A percentile compares a stretch with the other conserved stretches of the same genome.
Evolutionary conservation across 2,113 vertebrate genomes (phyloP).

Genomic region (Ivindomyrus marchei): DNA sequence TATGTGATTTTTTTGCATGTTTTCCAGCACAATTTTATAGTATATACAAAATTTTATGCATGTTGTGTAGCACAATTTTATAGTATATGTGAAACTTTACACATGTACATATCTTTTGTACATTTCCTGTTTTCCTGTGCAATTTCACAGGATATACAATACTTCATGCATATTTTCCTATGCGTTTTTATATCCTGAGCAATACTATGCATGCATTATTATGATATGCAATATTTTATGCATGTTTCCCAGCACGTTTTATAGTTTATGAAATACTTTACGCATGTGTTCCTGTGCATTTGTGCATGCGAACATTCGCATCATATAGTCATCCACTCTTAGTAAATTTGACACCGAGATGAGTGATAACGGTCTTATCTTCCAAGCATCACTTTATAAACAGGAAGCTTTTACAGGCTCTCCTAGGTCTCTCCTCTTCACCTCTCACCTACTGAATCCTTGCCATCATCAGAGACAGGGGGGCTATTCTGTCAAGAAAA

Average conservation of each 20-base stretch:
- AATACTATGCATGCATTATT: neutral
- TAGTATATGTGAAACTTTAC: neutral
- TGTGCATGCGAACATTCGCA: neutral
- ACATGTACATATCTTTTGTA: neutral
- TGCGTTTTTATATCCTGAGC: neutral
- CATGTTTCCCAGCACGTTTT: neutral
- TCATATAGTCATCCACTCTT: neutral
- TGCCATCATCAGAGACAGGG: neutral
- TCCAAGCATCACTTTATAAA: conserved; percentile 28
- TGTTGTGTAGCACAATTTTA: neutral
- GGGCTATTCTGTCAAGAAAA: neutral
- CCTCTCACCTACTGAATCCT: conserved; percentile 7
- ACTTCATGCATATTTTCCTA: neutral
- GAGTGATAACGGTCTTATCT: conserved; percentile 22
- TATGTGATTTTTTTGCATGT: neutral
- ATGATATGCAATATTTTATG: neutral
- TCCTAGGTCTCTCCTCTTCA: neutral
- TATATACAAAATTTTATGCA: neutral
- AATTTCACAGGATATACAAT: neutral
- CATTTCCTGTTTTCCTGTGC: no score
- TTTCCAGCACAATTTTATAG: neutral
- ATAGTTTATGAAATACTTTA: neutral
- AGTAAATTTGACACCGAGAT: conserved; percentile 24
- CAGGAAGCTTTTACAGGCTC: conserved; percentile 18
- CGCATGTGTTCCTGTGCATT: neutral